A percentile compares a stretch with the other conserved stretches of the same genome.
These are phyloP conservation scores for Cinara cedri DNA, from an alignment of 2,888 invertebrate species.

Conservation along the genomic window DNA sequence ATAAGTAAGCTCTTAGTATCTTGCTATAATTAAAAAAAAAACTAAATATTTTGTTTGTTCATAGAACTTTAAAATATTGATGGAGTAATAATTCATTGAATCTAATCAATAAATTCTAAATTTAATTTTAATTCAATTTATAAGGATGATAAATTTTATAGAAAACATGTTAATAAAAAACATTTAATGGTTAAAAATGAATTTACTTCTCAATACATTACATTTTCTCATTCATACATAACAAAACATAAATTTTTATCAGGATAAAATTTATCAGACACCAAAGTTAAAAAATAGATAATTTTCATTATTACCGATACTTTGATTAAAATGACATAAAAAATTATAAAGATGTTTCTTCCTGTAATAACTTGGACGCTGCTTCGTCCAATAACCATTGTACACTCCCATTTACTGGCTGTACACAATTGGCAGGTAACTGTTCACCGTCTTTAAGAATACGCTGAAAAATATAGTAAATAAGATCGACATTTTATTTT, in stretches of 20 bases:
- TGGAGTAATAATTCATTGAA: background rate
- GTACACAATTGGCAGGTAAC: constrained; percentile 78
- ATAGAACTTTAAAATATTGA: background rate
- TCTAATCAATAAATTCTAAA: too few species aligned
- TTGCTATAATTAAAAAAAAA: too few species aligned
- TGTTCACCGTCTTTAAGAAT: constrained; percentile 77
- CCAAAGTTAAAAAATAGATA: constrained; percentile 30
- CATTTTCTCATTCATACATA: background rate
- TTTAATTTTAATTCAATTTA: too few species aligned
- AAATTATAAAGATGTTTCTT: constrained; percentile 49
- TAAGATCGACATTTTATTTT: too few species aligned
- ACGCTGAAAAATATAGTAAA: constrained; percentile 68
- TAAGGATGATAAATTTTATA: too few species aligned
- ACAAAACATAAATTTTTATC: constrained; percentile 18
- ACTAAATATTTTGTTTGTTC: background rate
- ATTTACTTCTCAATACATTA: constrained; percentile 14
- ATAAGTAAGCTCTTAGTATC: too few species aligned
- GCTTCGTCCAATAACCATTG: constrained; percentile 65
- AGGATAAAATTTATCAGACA: constrained; percentile 20
- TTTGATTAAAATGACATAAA: constrained; percentile 3
- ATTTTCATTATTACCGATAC: constrained; percentile 30
- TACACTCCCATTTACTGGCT: constrained; percentile 73
- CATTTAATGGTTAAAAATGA: background rate
- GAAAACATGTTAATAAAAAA: too few species aligned
- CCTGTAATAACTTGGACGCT: constrained; percentile 59